Percentiles rank a stretch among this genome's conserved stretches.
These are phyloP conservation scores for Pachyseris speciosa DNA, from an alignment of 64 coral and sea anemone genomes.

Conservation along the genomic window DNA sequence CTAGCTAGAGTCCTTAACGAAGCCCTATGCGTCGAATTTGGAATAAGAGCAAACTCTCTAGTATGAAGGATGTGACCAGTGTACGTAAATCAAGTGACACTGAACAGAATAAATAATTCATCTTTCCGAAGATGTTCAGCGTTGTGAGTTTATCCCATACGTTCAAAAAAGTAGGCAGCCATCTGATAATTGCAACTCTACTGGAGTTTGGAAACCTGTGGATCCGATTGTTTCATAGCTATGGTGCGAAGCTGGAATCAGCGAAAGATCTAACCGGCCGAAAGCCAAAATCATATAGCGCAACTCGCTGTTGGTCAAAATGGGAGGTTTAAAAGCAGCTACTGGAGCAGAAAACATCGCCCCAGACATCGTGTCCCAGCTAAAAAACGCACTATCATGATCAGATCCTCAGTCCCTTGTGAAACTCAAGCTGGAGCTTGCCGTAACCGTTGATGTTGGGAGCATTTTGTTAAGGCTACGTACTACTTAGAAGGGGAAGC, in stretches of 20 bases:
- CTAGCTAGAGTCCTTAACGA: conserved; percentile 41
- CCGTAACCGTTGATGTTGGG: conserved; percentile 5
- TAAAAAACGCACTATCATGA: not conserved
- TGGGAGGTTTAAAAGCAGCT: conserved; percentile 26
- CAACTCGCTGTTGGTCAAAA: conserved; percentile 1
- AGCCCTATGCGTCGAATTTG: conserved; percentile 26
- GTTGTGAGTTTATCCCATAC: conserved; percentile 23
- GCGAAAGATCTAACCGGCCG: conserved; percentile 27
- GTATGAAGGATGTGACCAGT: not conserved
- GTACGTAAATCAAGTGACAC: not conserved
- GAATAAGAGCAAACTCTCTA: not conserved
- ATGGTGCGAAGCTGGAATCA: not conserved
- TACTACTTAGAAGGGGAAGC: conserved; percentile 5
- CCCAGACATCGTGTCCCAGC: not conserved
- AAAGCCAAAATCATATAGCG: conserved; percentile 6
- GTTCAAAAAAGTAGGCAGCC: not conserved
- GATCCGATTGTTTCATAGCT: conserved; percentile 23
- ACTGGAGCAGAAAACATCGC: not conserved
- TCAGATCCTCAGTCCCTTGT: not conserved
- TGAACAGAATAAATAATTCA: conserved; percentile 10
- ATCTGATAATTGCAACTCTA: conserved; percentile 24
- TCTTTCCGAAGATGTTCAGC: conserved; percentile 26
- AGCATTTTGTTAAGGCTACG: conserved; percentile 13
- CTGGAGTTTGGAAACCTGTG: conserved; percentile 17
- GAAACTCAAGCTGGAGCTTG: conserved; percentile 22